Base-by-base conservation (phyloP, 2,888 invertebrate species). In the Cinara cedri region DNA sequence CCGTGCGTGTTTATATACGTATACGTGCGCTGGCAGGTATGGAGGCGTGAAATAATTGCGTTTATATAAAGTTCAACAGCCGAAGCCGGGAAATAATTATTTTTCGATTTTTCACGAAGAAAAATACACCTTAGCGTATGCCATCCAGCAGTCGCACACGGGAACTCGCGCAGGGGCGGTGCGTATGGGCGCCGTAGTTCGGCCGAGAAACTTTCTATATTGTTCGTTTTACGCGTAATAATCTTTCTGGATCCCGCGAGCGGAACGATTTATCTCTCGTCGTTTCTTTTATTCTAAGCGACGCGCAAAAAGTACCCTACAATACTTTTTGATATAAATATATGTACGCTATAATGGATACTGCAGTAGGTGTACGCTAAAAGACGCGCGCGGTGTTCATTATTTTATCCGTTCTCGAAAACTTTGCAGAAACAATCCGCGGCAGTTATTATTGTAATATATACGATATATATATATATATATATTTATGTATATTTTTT, bases 261-360 rank as follows among this genome's bases (percentile, higher is more conserved):
- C n/a, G 9, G n/a, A 46, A 57, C 16, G 24, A 72, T 72, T 72
- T 60, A 60, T 72, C 60, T 72, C 60, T 60, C 46, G 26, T 60
- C 60, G 26, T 19, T 49, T 46, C 46, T 72, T 60, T 60, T 72
- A 60, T 46, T 13, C 49, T 57, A 72, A 55, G 9, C 24, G 14
- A 13, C 34, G 3, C 34, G 26, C 46, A 26, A 72, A 57, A 72
- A 72, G 57, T 72, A 60, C n/a, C n/a, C n/a, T n/a, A n/a, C n/a
- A 60, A 26, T 19, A 57, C 24, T n/a, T 72, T 57, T 57, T 57
- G 21, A 24, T 72, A 16, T 24, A 24, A 3, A n/a, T n/a, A n/a
- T n/a, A n/a, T n/a, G n/a, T n/a, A n/a, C n/a, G n/a, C n/a, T n/a
- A n/a, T n/a, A n/a, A n/a, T n/a, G n/a, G n/a, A n/a, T n/a, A n/a